Base-by-base conservation (phyloP, 1,140 invertebrate genomes). In the Euglossa dilemma region DNA sequence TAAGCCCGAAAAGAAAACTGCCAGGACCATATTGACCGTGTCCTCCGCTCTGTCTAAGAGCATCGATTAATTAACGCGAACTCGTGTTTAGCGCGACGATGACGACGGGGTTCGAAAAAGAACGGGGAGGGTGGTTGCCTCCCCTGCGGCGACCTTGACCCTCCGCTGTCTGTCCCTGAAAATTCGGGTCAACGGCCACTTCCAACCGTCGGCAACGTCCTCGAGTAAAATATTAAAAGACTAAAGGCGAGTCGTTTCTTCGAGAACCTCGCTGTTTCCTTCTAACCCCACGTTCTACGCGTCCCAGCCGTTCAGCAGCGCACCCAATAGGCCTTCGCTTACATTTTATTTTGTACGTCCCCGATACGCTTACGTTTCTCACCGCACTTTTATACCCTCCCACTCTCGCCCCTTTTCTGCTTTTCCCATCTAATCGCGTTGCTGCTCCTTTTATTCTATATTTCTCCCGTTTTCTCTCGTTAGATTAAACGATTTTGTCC, bases 21-120 rank as follows among this genome's bases (percentile, higher is more conserved):
- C 73, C 84, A 89, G 87, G 87, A 85, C 73, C 87, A 88, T 89
- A 89, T 89, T 89, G 80, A 89, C 87, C 87, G 87, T 89, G 87
- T 89, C 87, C 87, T 88, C 80, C 75, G 87, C 87, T 83, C 84
- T 76, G 61, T 69, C 36, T 28, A 82, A 45, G 83, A 82, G 83
- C 83, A 57, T 82, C 83, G 79, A 89, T 89, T 89, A 88, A 89
- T 88, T 88, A 88, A 88, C 87, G 87, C 54, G 75, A 88, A 87
- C 79, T 87, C 74, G 73, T 87, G 80, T 66, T 74, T 81, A 85
- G 77, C 67, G 73, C 73, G 81, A 87, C 81, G 73, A 80, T 80
- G 74, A 56, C 78, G 86, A 85, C 87, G 79, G 82, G 14, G 9
- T 57, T 43, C 23, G 43, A 28, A 50, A 36, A 12, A 9, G n/a